Base-by-base conservation (phyloP, 2,797 vertebrate species). In the Florisuga fusca region DNA sequence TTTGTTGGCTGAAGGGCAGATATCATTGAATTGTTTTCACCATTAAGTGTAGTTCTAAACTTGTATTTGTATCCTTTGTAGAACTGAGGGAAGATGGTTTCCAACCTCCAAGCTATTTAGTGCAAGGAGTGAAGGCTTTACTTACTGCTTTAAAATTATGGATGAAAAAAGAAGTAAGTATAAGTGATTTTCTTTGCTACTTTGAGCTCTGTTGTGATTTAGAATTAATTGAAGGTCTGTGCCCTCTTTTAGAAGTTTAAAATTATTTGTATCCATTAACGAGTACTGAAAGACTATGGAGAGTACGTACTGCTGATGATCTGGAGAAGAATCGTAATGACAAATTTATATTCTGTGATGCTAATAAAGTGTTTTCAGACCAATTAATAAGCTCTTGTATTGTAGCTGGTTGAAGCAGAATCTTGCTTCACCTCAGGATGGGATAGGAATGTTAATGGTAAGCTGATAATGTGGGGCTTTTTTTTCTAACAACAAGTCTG, bases 51-150 rank as follows among this genome's bases (percentile, higher is more conserved):
- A 38, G 79, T 81, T 89, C 80, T 93, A 67, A 94, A 81, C 57
- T 84, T 54, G 26, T 87, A 51, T 90, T 79, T 90, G 11, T 63
- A 23, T 95, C 33, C 21, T 84, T 96, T 95, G 45, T 97, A 99
- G 99, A 99, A 95, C 98, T 99, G 66, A 98, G 98, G 95, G 99
- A 99, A 98, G 99, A 99, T 95, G 98, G 96, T 97, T 99, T 98
- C 97, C 98, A 98, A 68, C 99, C 99, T 71, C 98, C 98, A 59
- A 97, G 98, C 88, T 99, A 99, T 97, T 98, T 99, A 54, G 98
- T 99, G 61, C 99, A 99, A 88, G 99, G 99, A 97, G 99, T 99
- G 87, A 99, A 99, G 98, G 99, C 99, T 97, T 98, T 99, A 98
- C 99, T 99, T 93, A 95, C 98, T 89, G 99, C 99, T 97, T 98